Percentiles rank a stretch among this genome's conserved stretches.
These are phyloP conservation scores for Pocillopora meandrina DNA, from an alignment of 92 coral and sea anemone genomes.

Conservation along the genomic window DNA sequence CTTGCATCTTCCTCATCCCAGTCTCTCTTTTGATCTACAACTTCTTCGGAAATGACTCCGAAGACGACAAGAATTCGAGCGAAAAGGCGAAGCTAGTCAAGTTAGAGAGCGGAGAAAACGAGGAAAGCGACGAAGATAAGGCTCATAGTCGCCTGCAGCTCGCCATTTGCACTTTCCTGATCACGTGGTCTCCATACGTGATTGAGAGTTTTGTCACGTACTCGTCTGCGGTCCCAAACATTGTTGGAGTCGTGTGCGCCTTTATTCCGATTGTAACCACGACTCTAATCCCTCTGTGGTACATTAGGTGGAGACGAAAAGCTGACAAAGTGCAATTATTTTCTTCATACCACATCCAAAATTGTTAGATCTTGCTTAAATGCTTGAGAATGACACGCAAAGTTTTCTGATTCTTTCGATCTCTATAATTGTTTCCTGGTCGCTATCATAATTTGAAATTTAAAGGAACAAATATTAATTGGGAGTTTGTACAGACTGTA, in stretches of 20 bases:
- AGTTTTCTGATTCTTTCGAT: too few relatives aligned
- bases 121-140: conserved; percentile 45
- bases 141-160: conserved; percentile 86
- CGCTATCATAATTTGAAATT: too few relatives aligned
- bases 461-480: too few relatives aligned
- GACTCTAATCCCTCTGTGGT: conserved; percentile 90
- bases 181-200: conserved; percentile 95
- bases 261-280: conserved; percentile 91
- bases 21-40: conserved; percentile 82
- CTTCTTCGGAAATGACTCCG: conserved; percentile 69
- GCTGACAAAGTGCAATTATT: conserved; percentile 43
- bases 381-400: too few relatives aligned
- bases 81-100: conserved; percentile 31
- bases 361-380: conserved; percentile 14
- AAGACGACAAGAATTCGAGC: conserved; percentile 33
- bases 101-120: conserved; percentile 28
- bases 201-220: conserved; percentile 89
- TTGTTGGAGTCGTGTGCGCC: conserved; percentile 89
- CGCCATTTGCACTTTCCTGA: conserved; percentile 81
- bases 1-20: conserved; percentile 78
- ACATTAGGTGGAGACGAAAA: conserved; percentile 73
- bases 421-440: too few relatives aligned
- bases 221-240: conserved; percentile 73
- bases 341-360: conserved; percentile 15
- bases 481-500: too few relatives aligned